Conservation (phyloP, 35 echinoderm and acorn worm species). For the Ophioderma brevispina region DNA sequence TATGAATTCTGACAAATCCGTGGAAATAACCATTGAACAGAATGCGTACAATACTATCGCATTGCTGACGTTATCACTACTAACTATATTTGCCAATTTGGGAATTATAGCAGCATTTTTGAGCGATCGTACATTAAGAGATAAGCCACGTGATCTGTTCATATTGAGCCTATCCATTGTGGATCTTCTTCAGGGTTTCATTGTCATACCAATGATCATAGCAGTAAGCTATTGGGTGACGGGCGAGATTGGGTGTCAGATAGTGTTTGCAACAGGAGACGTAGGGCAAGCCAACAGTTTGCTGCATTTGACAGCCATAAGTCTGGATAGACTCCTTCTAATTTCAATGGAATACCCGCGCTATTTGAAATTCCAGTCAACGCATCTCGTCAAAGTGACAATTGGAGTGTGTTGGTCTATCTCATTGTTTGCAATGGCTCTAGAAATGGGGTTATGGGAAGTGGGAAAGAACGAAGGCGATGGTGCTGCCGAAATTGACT, state of each 20-base stretch:
- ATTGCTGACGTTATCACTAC: not conserved
- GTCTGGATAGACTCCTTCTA: not conserved
- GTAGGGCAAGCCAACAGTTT: not conserved
- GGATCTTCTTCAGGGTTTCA: not conserved
- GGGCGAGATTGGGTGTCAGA: not conserved
- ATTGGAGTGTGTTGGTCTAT: not conserved
- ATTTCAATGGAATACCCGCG: not conserved
- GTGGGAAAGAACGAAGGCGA: not conserved
- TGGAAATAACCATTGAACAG: no score
- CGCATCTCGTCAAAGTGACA: not conserved
- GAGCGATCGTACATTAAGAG: not conserved
- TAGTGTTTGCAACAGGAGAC: not conserved
- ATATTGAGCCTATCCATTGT: not conserved
- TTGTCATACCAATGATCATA: not conserved
- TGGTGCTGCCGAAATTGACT: not conserved
- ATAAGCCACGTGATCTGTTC: not conserved
- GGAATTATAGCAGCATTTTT: not conserved
- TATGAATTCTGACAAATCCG: no score
- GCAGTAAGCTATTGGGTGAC: not conserved
- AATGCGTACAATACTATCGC: not conserved
- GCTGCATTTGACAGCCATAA: not conserved
- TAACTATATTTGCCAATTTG: not conserved
- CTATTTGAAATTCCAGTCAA: not conserved
- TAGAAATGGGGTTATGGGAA: not conserved
- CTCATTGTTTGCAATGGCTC: not conserved